Percentiles rank a stretch among this genome's conserved stretches.
Evolutionary conservation across 1,140 invertebrate genomes (phyloP).

Genomic region (Brachionus calyciflorus): DNA sequence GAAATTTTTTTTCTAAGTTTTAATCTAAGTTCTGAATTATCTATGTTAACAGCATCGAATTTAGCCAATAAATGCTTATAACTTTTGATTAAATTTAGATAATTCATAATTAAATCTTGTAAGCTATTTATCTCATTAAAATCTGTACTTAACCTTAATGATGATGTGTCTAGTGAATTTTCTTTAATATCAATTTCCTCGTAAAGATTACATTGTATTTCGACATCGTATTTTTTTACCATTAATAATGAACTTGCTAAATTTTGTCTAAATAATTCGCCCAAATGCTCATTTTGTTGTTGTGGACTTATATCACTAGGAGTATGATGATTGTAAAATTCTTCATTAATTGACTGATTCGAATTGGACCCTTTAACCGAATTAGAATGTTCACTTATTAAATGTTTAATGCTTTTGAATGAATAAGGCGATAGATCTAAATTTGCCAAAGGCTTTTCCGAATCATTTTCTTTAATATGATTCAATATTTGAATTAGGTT

Average conservation of each 20-base stretch:
- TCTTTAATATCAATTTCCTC: not conserved
- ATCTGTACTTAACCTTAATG: slow-evolving; percentile 29
- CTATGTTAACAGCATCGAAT: slow-evolving; percentile 43
- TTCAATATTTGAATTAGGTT: not conserved
- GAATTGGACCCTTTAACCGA: not conserved
- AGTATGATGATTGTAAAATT: not conserved
- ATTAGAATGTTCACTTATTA: not conserved
- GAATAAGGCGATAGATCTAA: not conserved
- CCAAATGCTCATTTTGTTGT: not conserved
- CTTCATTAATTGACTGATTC: not conserved
- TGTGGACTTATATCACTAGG: not conserved
- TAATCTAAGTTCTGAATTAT: slow-evolving; percentile 24
- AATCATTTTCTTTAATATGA: slow-evolving; percentile 1
- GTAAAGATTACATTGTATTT: not conserved
- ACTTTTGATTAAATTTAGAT: slow-evolving; percentile 39
- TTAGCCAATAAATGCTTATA: slow-evolving; percentile 43
- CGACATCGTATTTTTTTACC: not conserved
- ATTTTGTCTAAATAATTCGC: not conserved
- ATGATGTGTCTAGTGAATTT: not conserved
- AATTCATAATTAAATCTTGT: slow-evolving; percentile 42
- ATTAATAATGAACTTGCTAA: not conserved
- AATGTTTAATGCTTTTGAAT: slow-evolving; percentile 1
- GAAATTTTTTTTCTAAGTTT: slow-evolving; percentile 1
- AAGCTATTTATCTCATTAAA: slow-evolving; percentile 42
- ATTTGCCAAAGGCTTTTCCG: not conserved